Evolutionary conservation across 2,888 invertebrate genomes (phyloP), one percentile per base, ranked within the genome.

Genomic region (Eilema sororculum): DNA sequence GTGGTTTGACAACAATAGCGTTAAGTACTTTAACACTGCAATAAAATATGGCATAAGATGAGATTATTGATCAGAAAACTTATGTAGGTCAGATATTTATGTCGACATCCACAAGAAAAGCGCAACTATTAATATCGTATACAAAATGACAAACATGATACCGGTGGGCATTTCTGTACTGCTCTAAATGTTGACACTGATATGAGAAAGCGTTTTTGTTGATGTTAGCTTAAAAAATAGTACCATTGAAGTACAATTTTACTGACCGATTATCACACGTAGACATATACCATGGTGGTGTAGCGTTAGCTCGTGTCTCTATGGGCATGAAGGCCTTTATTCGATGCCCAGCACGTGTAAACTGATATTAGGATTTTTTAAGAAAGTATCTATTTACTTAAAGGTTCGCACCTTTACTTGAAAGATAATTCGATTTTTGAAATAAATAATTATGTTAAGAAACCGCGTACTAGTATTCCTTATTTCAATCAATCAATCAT

Each of bases 1-100:
- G n/a, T 30, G 52, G 22, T 56, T 41, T 20, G 30, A 52, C 52
- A 30, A 52, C 52, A 64, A 30, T n/a, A 52, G n/a, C 3, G 25
- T 22, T 64, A 52, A 28, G 12, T 52, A 64, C 52, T n/a, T 41
- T 16, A 56, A 22, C 52, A 65, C 64, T 30, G 30, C 52, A 52
- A 65, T 65, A 65, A 65, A 60, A 56, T 24, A 57, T 57, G 30
- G 33, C 10, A 65, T 12, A 65, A 65, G 24, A 57, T 65, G 61
- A 68, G 78, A 78, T 78, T 81, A 82, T 82, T 81, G 81, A 81
- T 82, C 83, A 82, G 79, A 80, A 80, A 80, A 77, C 78, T 70
- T 63, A 81, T 78, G 75, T 82, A 72, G 81, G 81, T 81, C 81
- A 81, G 74, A 75, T 81, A 81, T 81, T 82, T 81, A 72, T 75